Percentiles rank a stretch among this genome's conserved stretches.
Evolutionary conservation across 2,888 invertebrate genomes (phyloP).

Genomic region (Tricholauxania praeusta): DNA sequence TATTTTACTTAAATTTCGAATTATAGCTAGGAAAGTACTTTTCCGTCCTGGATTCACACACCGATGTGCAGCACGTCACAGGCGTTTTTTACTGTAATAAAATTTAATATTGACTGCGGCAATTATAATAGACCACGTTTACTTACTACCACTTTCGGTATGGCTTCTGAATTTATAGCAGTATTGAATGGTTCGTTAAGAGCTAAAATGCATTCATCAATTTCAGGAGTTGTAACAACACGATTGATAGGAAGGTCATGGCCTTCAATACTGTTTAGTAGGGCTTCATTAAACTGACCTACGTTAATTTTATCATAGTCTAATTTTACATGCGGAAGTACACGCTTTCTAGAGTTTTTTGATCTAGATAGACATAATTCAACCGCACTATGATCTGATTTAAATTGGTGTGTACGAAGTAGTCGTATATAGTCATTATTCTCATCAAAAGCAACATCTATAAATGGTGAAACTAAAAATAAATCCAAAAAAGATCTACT

Average conservation of each 20-base stretch:
- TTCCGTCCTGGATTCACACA: not conserved
- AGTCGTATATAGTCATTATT: not conserved
- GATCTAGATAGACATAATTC: not conserved
- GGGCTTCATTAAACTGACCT: not conserved
- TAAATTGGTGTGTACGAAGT: not conserved
- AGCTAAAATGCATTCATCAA: not conserved
- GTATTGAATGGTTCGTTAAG: not conserved
- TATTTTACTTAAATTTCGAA: constrained; percentile 1
- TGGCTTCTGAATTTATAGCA: not conserved
- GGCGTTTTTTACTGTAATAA: not conserved
- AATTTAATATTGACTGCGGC: too few relatives aligned
- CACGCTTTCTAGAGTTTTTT: not conserved
- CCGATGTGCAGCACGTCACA: not conserved
- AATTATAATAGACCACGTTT: too few relatives aligned
- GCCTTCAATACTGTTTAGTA: not conserved
- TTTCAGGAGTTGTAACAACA: not conserved
- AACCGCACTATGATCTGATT: constrained; percentile 17
- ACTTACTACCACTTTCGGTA: not conserved
- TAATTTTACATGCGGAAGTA: not conserved
- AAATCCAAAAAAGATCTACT: constrained; percentile 11
- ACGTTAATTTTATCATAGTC: not conserved
- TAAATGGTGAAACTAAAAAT: not conserved
- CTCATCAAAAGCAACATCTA: not conserved
- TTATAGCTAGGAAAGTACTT: not conserved
- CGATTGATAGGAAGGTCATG: not conserved